phyloP scores from a whole-genome alignment of 2,797 vertebrate species.

The Macrochelys suwanniensis region DNA sequence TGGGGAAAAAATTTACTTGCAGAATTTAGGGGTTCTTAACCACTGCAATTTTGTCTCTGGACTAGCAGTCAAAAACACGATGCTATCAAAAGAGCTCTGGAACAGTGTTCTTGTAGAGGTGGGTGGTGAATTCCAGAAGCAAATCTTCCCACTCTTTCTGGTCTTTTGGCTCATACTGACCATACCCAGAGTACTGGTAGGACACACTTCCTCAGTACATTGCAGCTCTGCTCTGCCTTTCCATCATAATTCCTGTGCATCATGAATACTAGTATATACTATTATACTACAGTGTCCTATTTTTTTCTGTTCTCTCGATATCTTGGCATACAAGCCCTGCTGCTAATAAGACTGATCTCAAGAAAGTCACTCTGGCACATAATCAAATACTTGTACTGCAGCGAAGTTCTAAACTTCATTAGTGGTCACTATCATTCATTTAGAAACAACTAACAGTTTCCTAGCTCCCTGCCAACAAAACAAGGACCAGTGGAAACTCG shows the following conservation, averaged over 20 bases:
- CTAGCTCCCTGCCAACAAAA: not conserved
- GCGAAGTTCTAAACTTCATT: fast-evolving
- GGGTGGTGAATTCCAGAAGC: fast-evolving
- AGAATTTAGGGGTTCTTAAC: not conserved
- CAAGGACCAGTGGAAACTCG: not conserved
- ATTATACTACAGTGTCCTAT: fast-evolving
- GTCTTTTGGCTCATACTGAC: not conserved
- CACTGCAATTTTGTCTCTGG: not conserved
- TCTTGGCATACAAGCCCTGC: fast-evolving
- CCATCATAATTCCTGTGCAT: too few relatives aligned
- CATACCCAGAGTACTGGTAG: not conserved
- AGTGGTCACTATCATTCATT: too few relatives aligned
- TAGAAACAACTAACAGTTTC: not conserved
- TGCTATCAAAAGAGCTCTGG: fast-evolving
- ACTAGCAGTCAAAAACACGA: fast-evolving
- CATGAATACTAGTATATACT: not conserved
- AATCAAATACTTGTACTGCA: fast-evolving
- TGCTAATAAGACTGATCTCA: fast-evolving
- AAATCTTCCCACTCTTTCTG: not conserved
- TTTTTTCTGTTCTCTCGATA: fast-evolving
- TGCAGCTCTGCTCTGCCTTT: fast-evolving
- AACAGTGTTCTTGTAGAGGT: not conserved
- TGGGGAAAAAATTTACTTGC: not conserved
- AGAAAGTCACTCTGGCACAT: fast-evolving
- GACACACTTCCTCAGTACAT: not conserved